Evolutionary conservation across 2,113 vertebrate genomes (phyloP), one percentile per base, ranked within the genome.

Genomic region (Chelonoidis abingdonii): DNA sequence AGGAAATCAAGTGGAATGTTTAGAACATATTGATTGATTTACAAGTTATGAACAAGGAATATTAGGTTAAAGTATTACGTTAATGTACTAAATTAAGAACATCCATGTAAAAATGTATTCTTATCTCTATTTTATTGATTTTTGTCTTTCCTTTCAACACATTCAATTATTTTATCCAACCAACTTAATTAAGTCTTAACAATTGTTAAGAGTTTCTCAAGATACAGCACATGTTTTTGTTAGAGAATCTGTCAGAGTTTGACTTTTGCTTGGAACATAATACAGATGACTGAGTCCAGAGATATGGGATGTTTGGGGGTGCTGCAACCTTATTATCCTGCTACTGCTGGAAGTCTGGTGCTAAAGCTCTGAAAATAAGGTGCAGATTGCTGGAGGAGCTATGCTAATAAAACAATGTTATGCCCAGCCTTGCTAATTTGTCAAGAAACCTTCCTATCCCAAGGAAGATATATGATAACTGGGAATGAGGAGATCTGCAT

Each of bases 61-160:
- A 95, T 92, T 83, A 82, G 87, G 94, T 93, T 69, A 84, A 89
- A 92, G 84, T 87, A 94, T 84, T 94, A 96, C 81, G 86, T 92
- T 79, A 92, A 89, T 5, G 6, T 19, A 62, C 38, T 86, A 72
- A 90, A 95, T 96, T 86, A 93, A 93, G 91, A 93, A 93, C 84
- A 75, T 35, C 76, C 54, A 31, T 5, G 72, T 96, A 65, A 95
- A 83, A 78, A 86, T 27, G 50, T 80, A 92, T 54, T 25, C 72
- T 91, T 91, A 86, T 84, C 24, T 91, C 22, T 50, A 88, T 92
- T 94, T 76, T 29, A 8, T 86, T 94, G 84, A 47, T 47, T 75
- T 86, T 86, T 49, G 5, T 2, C 0, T 86, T 44, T 78, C 78
- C 89, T 92, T 82, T 88, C 92, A 62, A 4, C 0, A 22, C 57